Evolutionary conservation across 2,888 invertebrate species (phyloP).

Genomic region (Thereva unica): DNA sequence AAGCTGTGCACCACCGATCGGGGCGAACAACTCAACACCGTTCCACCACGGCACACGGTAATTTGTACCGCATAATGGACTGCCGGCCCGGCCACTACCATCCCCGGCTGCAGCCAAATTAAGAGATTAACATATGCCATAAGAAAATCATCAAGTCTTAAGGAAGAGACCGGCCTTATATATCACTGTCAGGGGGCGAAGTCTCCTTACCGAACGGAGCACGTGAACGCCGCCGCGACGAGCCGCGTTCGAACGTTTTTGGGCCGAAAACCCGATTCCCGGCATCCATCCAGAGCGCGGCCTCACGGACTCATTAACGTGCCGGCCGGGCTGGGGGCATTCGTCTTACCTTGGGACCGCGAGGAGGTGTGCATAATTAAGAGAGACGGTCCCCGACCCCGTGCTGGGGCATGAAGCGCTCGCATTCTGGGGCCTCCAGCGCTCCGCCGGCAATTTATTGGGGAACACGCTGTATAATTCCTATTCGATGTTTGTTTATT

Average conservation of each 20-base stretch:
- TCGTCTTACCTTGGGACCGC: not conserved
- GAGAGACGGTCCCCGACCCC: conserved; percentile 6
- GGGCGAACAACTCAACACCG: not conserved
- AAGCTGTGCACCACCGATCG: conserved; percentile 8
- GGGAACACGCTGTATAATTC: conserved; percentile 10
- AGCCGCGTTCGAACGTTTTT: not conserved
- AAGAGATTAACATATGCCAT: conserved; percentile 25
- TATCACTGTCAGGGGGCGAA: conserved; percentile 12
- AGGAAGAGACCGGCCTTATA: not conserved
- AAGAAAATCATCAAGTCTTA: conserved; percentile 1
- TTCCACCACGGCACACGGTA: conserved; percentile 7
- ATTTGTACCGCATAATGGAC: conserved; percentile 3
- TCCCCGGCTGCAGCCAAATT: conserved; percentile 9
- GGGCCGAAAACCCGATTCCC: conserved; percentile 14
- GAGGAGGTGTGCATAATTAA: conserved; percentile 29
- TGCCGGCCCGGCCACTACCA: not conserved
- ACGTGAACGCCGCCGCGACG: not conserved
- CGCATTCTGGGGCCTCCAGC: conserved; percentile 1
- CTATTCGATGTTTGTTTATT: conserved; percentile 26
- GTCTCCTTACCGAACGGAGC: conserved; percentile 1
- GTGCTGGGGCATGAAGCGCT: not conserved
- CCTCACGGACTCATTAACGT: conserved; percentile 11
- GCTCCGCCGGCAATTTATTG: conserved; percentile 21
- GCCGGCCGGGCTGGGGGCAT: not conserved
- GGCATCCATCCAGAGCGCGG: not conserved